Base-by-base conservation (phyloP, 2,797 vertebrate genomes). In the Podarcis lilfordi region DNA sequence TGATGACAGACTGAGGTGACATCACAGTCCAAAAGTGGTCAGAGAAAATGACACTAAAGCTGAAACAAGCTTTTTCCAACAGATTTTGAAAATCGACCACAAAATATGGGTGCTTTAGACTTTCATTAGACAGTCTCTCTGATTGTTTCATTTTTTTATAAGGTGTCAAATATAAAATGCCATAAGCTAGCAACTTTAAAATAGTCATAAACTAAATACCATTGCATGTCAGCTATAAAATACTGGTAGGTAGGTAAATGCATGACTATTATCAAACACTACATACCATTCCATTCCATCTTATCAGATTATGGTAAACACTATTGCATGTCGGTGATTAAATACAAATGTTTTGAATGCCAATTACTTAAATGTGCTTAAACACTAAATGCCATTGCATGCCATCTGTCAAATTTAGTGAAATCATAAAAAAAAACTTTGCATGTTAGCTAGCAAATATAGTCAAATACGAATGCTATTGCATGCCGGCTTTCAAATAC, bases 201-300 rank as follows among this genome's bases (percentile, higher is more conserved):
- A 72, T 40, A 86, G 23, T 55, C 43, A 71, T 8, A 78, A 72
- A 40, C 77, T n/a, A 27, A 29, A 29, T 40, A 59, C 6, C 15
- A 29, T 27, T 87, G 69, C 79, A 45, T 82, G 86, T 82, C 79
- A 35, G 55, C 71, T 87, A 45, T 45, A 19, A 69, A 78, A 45
- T 68, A 50, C 50, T 35, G 29, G 19, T 86, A 72, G 32, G 8
- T 81, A 66, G 55, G 69, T 10, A 71, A 8, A 81, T 74, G 79
- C 37, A 75, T 87, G 86, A 10, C 29, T 59, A 9, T 66, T 75
- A 32, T 64, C 45, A 87, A 80, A 61, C 59, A 66, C 37, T 64
- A 40, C 50, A 72, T 74, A 10, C 37, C 37, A 66, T 50, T 82
- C 19, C 55, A 35, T 82, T 87, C n/a, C 86, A 76, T 2, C 55